Base-by-base conservation (phyloP, 1,140 invertebrate species). In the Drosophila orena region DNA sequence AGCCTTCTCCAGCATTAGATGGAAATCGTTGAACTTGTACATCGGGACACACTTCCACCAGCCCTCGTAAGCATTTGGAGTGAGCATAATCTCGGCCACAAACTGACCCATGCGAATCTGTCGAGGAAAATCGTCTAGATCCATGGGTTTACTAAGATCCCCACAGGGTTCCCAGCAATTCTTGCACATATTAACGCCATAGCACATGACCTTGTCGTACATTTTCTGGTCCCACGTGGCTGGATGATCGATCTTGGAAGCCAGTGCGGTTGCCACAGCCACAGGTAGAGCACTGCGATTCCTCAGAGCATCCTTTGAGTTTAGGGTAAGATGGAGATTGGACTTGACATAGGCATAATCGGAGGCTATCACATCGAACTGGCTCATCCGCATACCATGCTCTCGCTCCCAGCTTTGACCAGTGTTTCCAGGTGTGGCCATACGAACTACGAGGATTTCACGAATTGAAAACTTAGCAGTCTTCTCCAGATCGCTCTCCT, bases 171-270 rank as follows among this genome's bases (percentile, higher is more conserved):
- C 80, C 90, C 90, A 91, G 55, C 83, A 91, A 12, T 81, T 79
- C n/a, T 83, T 88, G 52, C 90, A 91, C 78, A 91, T 78, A 42
- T 91, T 91, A 3, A 78, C 81, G 8, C 91, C 91, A 69, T 90
- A 91, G 46, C 90, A 91, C 8, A 92, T 65, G 6, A 92, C 76
- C 53, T 90, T 92, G 46, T 92, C 89, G n/a, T 79, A 71, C n/a
- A 74, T 90, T 27, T 84, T 81, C 56, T 35, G 35, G 11, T 91
- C 74, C 91, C 91, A 92, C 0, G 91, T 92, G 20, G 88, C 91
- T 0, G 89, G 85, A 78, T 91, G 91, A 80, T 92, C 91, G 42
- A 92, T 81, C 46, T 92, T 92, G 10, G 91, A 83, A 2, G 85
- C 79, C 17, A 92, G 20, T 0, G 81, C 73, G 0, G 85, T 73